Base-by-base conservation (phyloP, 1,140 invertebrate species). In the Chymomyza costata region DNA sequence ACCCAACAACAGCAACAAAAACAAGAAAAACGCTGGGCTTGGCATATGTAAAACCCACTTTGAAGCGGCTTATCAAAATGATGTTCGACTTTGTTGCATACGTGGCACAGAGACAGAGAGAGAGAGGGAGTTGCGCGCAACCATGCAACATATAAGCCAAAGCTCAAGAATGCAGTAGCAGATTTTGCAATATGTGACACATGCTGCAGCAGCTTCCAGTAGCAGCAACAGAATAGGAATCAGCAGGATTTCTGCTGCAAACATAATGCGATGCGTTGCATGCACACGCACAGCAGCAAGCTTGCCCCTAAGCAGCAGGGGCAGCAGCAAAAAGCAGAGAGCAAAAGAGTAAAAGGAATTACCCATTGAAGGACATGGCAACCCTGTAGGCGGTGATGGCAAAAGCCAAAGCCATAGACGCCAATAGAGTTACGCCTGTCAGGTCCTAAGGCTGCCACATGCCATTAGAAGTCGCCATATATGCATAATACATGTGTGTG, bases 41-140 rank as follows among this genome's bases (percentile, higher is more conserved):
- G 73, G 57, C 71, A 78, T 80, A 78, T 78, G 73, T 78, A 80
- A 76, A 78, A 80, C 71, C 71, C 58, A 44, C 58, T 71, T 78
- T 71, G 66, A 71, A 78, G 64, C 74, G 59, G 71, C 71, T 78
- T 78, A 78, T 78, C 71, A 71, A 58, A 56, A 50, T 57, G 48
- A 38, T 51, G 55, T 57, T 52, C 62, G 70, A 59, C 65, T 59
- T 63, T 70, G 63, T 32, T 45, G n/a, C n/a, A n/a, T n/a, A n/a
- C n/a, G n/a, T n/a, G n/a, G n/a, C n/a, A n/a, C n/a, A n/a, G n/a
- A n/a, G n/a, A n/a, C n/a, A n/a, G n/a, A n/a, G n/a, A n/a, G n/a
- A n/a, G n/a, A n/a, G n/a, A n/a, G n/a, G n/a, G n/a, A n/a, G n/a
- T n/a, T n/a, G n/a, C n/a, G n/a, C n/a, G n/a, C n/a, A n/a, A n/a